These are phyloP conservation scores for Lucifuga dentata DNA, from an alignment of 2,113 vertebrate species.

Conservation along the genomic window DNA sequence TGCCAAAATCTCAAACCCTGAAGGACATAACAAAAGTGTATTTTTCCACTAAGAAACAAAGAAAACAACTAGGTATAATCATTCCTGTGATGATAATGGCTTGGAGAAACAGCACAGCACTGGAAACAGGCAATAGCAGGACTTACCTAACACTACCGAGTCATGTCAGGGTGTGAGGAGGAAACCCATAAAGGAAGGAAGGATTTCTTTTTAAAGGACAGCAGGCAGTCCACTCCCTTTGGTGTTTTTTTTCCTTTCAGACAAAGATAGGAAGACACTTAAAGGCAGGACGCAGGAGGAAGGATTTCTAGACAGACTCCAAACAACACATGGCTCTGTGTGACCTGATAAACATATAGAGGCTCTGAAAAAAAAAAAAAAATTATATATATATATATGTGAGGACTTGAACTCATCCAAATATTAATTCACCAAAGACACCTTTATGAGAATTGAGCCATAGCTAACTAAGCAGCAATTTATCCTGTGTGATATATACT, in stretches of 20 bases:
- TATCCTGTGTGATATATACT: neutral
- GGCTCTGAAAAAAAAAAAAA: no score
- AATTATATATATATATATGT: no score
- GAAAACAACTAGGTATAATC: no score
- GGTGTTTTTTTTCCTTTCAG: constrained; percentile 13
- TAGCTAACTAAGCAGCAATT: constrained; percentile 25
- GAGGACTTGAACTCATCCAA: constrained; percentile 40
- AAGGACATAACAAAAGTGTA: no score
- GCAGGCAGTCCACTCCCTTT: constrained; percentile 40
- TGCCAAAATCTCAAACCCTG: constrained; percentile 1
- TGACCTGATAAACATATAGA: neutral
- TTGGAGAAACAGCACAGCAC: neutral
- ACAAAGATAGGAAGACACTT: constrained; percentile 33
- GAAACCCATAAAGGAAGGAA: constrained; percentile 55
- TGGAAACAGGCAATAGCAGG: neutral
- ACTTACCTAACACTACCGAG: constrained; percentile 7
- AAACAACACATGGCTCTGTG: constrained; percentile 12
- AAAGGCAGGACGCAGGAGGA: constrained; percentile 1
- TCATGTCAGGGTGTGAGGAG: constrained; percentile 27
- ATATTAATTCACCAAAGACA: constrained; percentile 40
- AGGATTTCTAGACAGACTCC: constrained; percentile 20
- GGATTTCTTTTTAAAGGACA: constrained; percentile 50
- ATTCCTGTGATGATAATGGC: no score
- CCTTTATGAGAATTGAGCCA: constrained; percentile 26
- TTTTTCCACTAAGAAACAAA: no score